Evolutionary conservation across 1,140 invertebrate genomes (phyloP), one percentile per base, ranked within the genome.

Genomic region (Limonius californicus): DNA sequence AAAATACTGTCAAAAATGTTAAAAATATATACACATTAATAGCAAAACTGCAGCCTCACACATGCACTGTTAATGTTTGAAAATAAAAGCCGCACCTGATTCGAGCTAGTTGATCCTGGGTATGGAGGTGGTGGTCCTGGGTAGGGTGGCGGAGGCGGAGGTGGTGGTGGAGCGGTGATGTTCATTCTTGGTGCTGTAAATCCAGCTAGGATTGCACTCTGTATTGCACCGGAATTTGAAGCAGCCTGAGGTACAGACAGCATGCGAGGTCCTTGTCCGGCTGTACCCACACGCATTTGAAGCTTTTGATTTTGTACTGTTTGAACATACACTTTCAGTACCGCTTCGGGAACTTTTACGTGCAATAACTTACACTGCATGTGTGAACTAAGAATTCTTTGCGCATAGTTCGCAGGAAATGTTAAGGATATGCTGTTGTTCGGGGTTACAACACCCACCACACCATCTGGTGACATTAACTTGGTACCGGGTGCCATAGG

Each of bases 61-160:
- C 35, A 39, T 39, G 35, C 35, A 39, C n/a, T 39, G 2, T 27
- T 27, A 27, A 27, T 11, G n/a, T 14, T 11, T 12, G n/a, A 39
- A 39, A 39, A 11, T 2, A 39, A 9, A 39, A 39, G 2, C 7
- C 14, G 45, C 39, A 64, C 32, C 23, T 63, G 64, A 19, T 73
- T 77, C 12, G 23, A 4, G n/a, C n/a, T 39, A 39, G 79, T 76
- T 59, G 80, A 81, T 23, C 82, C 84, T 54, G 86, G 86, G 76
- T 87, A 87, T 1, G 87, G 86, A 20, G 86, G 86, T 12, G 84
- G 86, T 18, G 82, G 83, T 20, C 81, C 82, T 7, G 82, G 82
- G 73, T 83, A 83, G 21, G 86, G 86, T 21, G 68, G 82, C 14
- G 82, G 81, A 0, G 77, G 79, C 57, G 23, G 68, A 0, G 80